phyloP scores from a whole-genome alignment of 2,113 vertebrate genomes.

The Mystacornis crossleyi region DNA sequence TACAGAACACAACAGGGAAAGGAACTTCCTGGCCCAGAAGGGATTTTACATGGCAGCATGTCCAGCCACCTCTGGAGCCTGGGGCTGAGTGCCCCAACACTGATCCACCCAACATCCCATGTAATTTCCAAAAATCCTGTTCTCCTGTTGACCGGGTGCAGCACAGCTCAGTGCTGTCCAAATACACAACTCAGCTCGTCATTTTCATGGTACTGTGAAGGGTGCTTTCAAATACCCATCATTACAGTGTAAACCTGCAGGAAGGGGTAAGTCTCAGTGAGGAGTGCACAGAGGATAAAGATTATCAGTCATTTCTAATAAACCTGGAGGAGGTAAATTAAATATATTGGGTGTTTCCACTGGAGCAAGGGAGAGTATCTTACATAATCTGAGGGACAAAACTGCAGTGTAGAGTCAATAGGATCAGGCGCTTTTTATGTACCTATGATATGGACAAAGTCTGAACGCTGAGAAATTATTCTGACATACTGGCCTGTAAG shows the following conservation, averaged over 20 bases:
- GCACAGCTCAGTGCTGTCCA: neutral
- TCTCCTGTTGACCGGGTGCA: neutral
- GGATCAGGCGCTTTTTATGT: neutral
- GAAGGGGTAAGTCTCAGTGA: neutral
- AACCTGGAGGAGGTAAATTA: neutral
- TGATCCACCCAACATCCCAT: neutral
- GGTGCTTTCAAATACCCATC: neutral
- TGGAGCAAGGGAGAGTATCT: neutral
- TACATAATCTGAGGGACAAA: neutral
- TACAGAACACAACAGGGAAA: neutral
- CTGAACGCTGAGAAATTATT: neutral
- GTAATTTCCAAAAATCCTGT: neutral
- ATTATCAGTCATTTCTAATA: neutral
- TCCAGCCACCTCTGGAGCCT: neutral
- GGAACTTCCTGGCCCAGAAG: too few relatives aligned
- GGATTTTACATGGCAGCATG: neutral
- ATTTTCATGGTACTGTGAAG: neutral
- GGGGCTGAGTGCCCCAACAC: neutral
- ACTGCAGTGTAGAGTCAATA: neutral
- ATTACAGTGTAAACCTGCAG: neutral
- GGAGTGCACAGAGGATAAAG: neutral
- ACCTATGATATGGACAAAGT: neutral
- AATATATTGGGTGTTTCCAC: neutral
- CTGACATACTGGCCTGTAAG: neutral
- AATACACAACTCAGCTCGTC: neutral